Percentiles rank a stretch among this genome's conserved stretches.
phyloP scores from a whole-genome alignment of 53 echinoderm and acorn worm species.

The Pentamera pediparva region DNA sequence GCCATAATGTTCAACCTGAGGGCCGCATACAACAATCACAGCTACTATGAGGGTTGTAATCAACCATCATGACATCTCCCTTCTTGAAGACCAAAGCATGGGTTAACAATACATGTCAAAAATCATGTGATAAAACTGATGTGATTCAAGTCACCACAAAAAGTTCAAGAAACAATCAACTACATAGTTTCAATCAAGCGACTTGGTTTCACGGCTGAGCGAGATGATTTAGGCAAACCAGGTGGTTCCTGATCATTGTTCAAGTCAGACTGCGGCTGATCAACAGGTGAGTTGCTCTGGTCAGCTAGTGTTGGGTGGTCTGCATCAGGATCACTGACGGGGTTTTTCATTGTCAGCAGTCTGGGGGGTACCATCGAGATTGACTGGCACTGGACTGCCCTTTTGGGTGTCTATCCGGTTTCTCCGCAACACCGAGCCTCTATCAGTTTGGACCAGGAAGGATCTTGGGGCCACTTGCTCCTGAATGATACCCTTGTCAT shows the following conservation, averaged over 20 bases:
- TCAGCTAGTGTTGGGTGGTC: neutral
- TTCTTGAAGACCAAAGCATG: neutral
- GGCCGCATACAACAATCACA: too few relatives aligned
- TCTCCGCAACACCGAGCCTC: neutral
- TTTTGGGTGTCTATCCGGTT: neutral
- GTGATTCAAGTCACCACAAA: too few relatives aligned
- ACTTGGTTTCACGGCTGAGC: neutral
- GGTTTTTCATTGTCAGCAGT: neutral
- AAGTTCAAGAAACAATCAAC: neutral
- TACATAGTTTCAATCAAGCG: neutral
- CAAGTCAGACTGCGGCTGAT: neutral
- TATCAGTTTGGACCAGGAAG: conserved; percentile 1
- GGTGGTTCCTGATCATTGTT: neutral
- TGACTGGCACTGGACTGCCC: neutral
- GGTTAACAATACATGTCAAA: neutral
- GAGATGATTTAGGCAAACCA: neutral
- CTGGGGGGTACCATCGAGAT: neutral
- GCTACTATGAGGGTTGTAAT: too few relatives aligned
- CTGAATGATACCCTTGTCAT: neutral
- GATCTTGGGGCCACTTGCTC: conserved; percentile 2
- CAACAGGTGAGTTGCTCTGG: too few relatives aligned
- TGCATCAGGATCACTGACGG: neutral
- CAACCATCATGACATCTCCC: neutral
- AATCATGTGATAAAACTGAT: too few relatives aligned
- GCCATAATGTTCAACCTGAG: too few relatives aligned